Evolutionary conservation across 2,888 invertebrate genomes (phyloP).

Genomic region (Plagiodera versicolora): DNA sequence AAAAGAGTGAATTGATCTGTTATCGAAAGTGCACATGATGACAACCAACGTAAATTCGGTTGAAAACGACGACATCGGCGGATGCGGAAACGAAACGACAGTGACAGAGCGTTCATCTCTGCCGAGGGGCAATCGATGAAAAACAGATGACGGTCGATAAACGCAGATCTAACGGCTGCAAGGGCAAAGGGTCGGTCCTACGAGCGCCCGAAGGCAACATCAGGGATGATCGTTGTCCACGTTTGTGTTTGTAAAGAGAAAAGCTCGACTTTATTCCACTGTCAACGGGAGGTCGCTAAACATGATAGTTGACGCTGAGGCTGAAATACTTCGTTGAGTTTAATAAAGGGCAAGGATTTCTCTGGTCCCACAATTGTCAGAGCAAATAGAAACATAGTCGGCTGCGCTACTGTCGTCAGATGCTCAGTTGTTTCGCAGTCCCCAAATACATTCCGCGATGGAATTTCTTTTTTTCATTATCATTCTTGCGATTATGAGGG

Average conservation of each 20-base stretch:
- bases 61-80: conserved; percentile 39
- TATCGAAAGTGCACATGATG: conserved; percentile 35
- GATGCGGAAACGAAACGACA: conserved; percentile 42
- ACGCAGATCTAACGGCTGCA: conserved; percentile 24
- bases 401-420: no score
- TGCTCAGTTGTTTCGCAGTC: no score
- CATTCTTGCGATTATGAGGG: no score
- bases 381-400: no score
- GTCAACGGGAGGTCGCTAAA: not conserved
- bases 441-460: no score
- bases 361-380: no score
- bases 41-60: conserved; percentile 38
- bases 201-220: not conserved
- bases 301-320: not conserved
- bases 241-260: not conserved
- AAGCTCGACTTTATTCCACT: conserved; percentile 2
- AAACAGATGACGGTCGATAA: conserved; percentile 52
- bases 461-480: no score
- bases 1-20: conserved; percentile 33
- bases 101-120: conserved; percentile 43
- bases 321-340: no score
- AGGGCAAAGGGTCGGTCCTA: conserved; percentile 19
- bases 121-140: conserved; percentile 54
- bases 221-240: no score
- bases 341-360: no score